Conservation (phyloP, 2,888 invertebrate genomes). For the Bruchidius siliquastri region DNA sequence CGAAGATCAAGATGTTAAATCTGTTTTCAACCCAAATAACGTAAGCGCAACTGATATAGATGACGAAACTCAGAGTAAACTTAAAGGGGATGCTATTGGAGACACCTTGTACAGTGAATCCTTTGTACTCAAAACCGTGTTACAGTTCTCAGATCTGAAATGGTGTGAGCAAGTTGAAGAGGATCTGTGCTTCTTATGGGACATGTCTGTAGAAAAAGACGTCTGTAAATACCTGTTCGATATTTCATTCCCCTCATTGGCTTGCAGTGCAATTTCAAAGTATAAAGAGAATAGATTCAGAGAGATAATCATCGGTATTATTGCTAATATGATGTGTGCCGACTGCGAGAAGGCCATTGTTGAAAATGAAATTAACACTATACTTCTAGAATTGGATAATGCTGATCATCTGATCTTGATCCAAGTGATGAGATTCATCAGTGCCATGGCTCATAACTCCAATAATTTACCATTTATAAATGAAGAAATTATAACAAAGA, state of each 20-base stretch:
- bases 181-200: constrained; percentile 76
- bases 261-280: constrained; percentile 54
- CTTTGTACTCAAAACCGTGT: constrained; percentile 64
- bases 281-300: constrained; percentile 59
- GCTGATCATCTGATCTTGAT: constrained; percentile 69
- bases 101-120: constrained; percentile 75
- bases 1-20: background rate
- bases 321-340: constrained; percentile 73
- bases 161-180: constrained; percentile 62
- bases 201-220: constrained; percentile 77
- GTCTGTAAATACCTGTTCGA: constrained; percentile 66
- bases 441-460: constrained; percentile 46
- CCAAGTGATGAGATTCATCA: constrained; percentile 66
- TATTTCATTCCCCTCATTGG: constrained; percentile 63
- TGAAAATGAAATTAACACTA: constrained; percentile 53
- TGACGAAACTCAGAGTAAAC: constrained; percentile 45
- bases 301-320: constrained; percentile 79
- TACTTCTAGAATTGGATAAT: constrained; percentile 55
- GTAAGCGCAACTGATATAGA: constrained; percentile 35
- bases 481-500: constrained; percentile 52
- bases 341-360: constrained; percentile 55
- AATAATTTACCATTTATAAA: constrained; percentile 48
- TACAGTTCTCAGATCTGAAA: constrained; percentile 58
- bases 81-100: constrained; percentile 75
- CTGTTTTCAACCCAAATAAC: constrained; percentile 5